Conservation (phyloP, 2,113 vertebrate species). For the Silurus meridionalis region DNA sequence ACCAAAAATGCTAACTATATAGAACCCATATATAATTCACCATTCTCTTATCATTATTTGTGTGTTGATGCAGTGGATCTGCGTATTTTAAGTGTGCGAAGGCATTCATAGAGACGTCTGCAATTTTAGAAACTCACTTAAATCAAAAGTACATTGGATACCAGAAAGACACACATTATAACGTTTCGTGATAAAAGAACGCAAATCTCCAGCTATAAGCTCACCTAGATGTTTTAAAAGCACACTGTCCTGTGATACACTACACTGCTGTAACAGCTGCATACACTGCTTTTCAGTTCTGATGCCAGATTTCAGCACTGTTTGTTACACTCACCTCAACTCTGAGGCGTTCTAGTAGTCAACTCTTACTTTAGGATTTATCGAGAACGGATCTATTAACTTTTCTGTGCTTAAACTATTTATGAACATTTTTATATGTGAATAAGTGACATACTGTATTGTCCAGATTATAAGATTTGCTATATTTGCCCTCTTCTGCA, state of each 20-base stretch:
- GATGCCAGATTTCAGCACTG: constrained; percentile 42
- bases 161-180: too few relatives aligned
- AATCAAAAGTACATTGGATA: constrained; percentile 6
- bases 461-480: neutral
- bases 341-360: constrained; percentile 37
- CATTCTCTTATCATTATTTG: neutral
- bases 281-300: constrained; percentile 46
- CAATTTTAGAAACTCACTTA: neutral
- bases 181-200: constrained; percentile 35
- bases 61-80: neutral
- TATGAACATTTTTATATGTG: constrained; percentile 29
- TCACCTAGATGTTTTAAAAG: constrained; percentile 32
- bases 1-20: neutral
- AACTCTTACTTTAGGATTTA: constrained; percentile 49
- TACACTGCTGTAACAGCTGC: constrained; percentile 44
- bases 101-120: neutral
- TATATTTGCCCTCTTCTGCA: neutral
- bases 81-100: neutral
- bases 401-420: constrained; percentile 43
- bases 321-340: constrained; percentile 12
- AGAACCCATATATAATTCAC: neutral
- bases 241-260: constrained; percentile 44
- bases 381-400: constrained; percentile 34
- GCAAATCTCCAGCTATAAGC: constrained; percentile 20
- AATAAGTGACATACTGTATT: constrained; percentile 1